Evolutionary conservation across 2,797 vertebrate species (phyloP).

Genomic region (Bucorvus abyssinicus): DNA sequence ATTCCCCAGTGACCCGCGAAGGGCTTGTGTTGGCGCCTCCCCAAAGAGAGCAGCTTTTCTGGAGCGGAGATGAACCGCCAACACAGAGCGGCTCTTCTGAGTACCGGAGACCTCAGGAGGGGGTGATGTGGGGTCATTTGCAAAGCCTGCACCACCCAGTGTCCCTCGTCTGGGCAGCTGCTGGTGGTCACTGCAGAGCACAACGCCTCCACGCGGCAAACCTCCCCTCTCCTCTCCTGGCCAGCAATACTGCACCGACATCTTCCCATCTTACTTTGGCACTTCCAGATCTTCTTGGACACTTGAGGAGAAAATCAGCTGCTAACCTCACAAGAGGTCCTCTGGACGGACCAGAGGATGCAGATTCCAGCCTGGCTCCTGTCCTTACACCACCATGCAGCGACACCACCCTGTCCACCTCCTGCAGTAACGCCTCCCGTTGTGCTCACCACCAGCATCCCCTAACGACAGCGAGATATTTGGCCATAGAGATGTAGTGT

Average conservation of each 20-base stretch:
- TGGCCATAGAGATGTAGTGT: not conserved
- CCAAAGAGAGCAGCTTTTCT: not conserved
- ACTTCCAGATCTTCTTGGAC: not conserved
- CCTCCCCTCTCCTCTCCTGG: not conserved
- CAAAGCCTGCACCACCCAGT: no score
- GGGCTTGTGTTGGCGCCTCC: no score
- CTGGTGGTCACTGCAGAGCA: not conserved
- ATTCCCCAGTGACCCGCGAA: not conserved
- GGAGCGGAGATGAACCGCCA: rapidly evolving
- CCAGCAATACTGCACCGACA: rapidly evolving
- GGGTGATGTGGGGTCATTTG: not conserved
- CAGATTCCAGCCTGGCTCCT: not conserved
- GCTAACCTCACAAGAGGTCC: not conserved
- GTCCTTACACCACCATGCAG: not conserved
- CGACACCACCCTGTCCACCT: not conserved
- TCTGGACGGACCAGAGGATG: not conserved
- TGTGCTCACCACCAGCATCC: not conserved
- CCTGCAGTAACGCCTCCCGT: not conserved
- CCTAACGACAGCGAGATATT: not conserved
- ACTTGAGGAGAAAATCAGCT: not conserved
- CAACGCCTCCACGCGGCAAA: not conserved
- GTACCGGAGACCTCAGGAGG: not conserved
- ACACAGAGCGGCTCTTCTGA: not conserved
- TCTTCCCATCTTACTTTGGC: not conserved
- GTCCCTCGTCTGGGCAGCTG: not conserved